Evolutionary conservation across 2,113 vertebrate genomes (phyloP), one percentile per base, ranked within the genome.

Genomic region (Acrocephalus arundinaceus): DNA sequence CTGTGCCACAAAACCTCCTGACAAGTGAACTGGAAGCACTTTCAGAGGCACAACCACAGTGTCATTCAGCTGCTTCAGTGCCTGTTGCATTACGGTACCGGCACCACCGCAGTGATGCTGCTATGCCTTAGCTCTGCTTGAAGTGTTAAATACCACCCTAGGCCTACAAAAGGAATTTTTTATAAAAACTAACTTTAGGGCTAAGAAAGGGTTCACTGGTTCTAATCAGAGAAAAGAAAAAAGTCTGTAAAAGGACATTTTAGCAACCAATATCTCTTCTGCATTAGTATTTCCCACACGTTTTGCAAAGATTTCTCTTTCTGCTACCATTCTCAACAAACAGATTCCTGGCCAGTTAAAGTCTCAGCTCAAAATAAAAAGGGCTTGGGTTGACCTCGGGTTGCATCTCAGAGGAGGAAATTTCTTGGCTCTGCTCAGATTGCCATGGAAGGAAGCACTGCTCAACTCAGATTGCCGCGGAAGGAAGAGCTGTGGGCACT

Each of bases 1-100:
- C 2, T 0, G 46, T 62, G 82, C 67, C 68, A 88, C 28, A 52
- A 90, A 73, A 24, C 3, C 39, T 59, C 73, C 35, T 43, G 63
- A 59, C 30, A 71, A 57, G 58, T 61, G 85, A 79, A 24, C 8
- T 63, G 63, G 51, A 67, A 55, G 46, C 33, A 31, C 19, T 16
- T 81, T 21, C 28, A 45, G 63, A 55, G 77, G 89, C 59, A 87
- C 61, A 30, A 35, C 65, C 0, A 0, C 52, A 13, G 55, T 3
- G n/a, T 33, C 45, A 19, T 2, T n/a, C 11, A 49, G 75, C 66
- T n/a, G 61, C 68, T 81, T 20, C 0, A 1, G 46, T 0, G 5
- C 51, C 77, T 33, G 27, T 21, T 4, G 1, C 0, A 2, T 87
- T 73, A 68, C 0, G 0, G 33, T 43, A 45, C 11, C 1, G 0